phyloP scores from a whole-genome alignment of 2,113 vertebrate genomes.

The Callithrix jacchus region DNA sequence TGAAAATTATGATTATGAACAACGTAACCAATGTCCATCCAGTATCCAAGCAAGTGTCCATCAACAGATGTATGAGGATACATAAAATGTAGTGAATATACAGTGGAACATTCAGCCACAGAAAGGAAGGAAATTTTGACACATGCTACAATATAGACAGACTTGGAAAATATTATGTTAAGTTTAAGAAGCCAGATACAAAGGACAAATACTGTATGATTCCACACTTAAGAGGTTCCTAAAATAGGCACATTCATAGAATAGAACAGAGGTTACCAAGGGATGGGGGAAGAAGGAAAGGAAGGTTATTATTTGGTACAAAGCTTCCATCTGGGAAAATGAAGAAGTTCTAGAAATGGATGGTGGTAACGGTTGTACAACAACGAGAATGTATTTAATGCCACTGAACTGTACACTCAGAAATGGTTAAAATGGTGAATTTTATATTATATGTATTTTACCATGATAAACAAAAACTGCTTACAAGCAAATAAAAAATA shows the following conservation, averaged over 20 bases:
- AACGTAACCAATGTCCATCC: background rate
- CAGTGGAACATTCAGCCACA: background rate
- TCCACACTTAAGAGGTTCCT: background rate
- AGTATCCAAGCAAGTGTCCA: background rate
- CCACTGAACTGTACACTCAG: background rate
- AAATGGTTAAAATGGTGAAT: background rate
- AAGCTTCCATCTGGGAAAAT: background rate
- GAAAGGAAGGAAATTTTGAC: slow-evolving; percentile 29
- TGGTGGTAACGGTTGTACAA: background rate
- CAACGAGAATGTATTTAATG: background rate
- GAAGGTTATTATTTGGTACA: background rate
- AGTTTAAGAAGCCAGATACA: background rate
- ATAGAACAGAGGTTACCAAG: background rate
- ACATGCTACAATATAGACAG: background rate
- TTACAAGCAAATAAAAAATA: background rate
- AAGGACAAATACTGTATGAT: background rate
- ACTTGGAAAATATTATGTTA: background rate
- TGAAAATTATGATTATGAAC: background rate
- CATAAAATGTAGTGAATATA: background rate
- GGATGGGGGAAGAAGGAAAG: background rate
- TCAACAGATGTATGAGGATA: background rate
- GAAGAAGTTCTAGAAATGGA: background rate
- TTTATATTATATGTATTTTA: background rate
- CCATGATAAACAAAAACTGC: background rate
- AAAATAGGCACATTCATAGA: background rate